A percentile compares a stretch with the other conserved stretches of the same genome.
These are phyloP conservation scores for Bufotes viridis DNA, from an alignment of 2,797 vertebrate species.

Conservation along the genomic window DNA sequence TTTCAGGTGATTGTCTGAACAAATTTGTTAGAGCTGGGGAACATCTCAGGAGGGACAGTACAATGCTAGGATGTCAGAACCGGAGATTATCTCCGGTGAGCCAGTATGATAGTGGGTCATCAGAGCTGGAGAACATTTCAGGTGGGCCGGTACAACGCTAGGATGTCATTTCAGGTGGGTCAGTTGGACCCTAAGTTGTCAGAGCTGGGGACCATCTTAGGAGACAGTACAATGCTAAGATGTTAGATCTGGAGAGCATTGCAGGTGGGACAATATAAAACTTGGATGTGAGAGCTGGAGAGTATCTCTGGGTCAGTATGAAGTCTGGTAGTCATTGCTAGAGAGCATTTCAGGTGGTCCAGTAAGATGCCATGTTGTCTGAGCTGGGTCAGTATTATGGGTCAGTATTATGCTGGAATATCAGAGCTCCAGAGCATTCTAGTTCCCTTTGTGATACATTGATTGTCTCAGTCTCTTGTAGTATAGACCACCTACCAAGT, in stretches of 20 bases:
- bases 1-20: no score
- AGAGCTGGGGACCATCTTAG: not conserved
- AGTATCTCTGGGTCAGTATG: no score
- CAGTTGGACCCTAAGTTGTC: not conserved
- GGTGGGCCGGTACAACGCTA: no score
- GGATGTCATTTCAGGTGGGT: not conserved
- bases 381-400: no score
- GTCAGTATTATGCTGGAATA: not conserved
- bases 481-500: not conserved
- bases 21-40: not conserved
- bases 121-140: no score
- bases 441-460: not conserved
- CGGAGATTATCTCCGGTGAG: no score
- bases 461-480: not conserved
- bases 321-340: no score
- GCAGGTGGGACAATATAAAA: no score
- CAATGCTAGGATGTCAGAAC: not conserved
- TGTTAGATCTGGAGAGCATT: no score
- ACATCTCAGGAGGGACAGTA: not conserved
- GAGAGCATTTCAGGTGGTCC: not conserved
- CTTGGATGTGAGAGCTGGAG: no score
- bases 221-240: not conserved
- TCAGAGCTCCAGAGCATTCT: not conserved
- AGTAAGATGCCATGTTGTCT: not conserved
- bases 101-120: no score